Evolutionary conservation across 2,797 vertebrate species (phyloP).

Genomic region (Podarcis lilfordi): DNA sequence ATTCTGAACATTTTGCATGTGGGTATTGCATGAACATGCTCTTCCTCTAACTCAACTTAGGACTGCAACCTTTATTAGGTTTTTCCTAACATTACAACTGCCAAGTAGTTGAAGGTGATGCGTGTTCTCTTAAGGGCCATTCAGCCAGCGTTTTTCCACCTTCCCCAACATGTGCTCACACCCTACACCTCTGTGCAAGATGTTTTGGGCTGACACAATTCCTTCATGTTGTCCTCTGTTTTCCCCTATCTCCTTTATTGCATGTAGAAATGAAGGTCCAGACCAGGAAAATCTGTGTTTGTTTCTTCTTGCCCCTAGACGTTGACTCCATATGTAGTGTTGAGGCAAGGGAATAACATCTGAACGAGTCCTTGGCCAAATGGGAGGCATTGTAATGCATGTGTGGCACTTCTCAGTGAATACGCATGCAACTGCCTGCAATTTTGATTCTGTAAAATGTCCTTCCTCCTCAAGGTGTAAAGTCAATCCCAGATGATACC

Average conservation of each 20-base stretch:
- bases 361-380: neutral
- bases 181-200: neutral
- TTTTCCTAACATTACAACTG: neutral
- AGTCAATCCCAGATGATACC: slow-evolving; percentile 93
- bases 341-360: neutral
- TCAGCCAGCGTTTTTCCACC: neutral
- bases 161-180: neutral
- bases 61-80: neutral
- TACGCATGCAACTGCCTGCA: neutral
- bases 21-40: neutral
- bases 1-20: neutral
- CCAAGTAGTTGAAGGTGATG: neutral
- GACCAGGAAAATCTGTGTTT: neutral
- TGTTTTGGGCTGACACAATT: neutral
- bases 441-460: slow-evolving; percentile 16
- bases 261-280: neutral
- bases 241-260: neutral
- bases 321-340: too few species aligned
- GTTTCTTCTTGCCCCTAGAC: neutral
- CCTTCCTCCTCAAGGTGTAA: slow-evolving; percentile 82
- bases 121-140: neutral
- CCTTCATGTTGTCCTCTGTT: neutral
- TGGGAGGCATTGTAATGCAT: fast-evolving
- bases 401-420: neutral
- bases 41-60: neutral